A percentile compares a stretch with the other conserved stretches of the same genome.
Evolutionary conservation across 2,797 vertebrate species (phyloP).

Genomic region (Adelosebastes latens): DNA sequence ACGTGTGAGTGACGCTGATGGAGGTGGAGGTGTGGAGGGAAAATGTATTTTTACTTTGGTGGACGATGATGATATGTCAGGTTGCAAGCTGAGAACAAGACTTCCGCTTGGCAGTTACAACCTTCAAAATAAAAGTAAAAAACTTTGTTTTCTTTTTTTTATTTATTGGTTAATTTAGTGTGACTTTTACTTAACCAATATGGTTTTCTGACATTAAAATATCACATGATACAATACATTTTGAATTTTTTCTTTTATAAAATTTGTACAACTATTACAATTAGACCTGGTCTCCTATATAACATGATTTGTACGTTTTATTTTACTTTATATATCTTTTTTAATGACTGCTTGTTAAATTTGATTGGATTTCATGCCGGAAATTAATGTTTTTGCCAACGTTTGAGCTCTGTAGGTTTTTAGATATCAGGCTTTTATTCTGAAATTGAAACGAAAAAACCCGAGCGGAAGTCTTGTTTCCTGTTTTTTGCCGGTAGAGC

Average conservation of each 20-base stretch:
- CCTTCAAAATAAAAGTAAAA: slow-evolving; percentile 40
- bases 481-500: not conserved
- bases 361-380: not conserved
- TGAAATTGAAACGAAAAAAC: not conserved
- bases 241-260: too few relatives aligned
- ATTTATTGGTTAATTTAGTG: too few relatives aligned
- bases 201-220: not conserved
- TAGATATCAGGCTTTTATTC: slow-evolving; percentile 31
- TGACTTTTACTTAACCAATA: not conserved
- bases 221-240: not conserved
- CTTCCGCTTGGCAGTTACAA: not conserved
- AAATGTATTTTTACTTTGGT: slow-evolving; percentile 45
- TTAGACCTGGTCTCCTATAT: not conserved
- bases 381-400: not conserved
- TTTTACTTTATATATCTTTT: not conserved
- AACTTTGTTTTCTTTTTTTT: not conserved
- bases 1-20: slow-evolving; percentile 57
- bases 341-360: not conserved
- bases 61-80: not conserved
- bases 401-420: not conserved
- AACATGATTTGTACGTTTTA: not conserved
- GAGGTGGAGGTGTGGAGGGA: slow-evolving; percentile 45
- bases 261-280: not conserved
- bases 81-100: not conserved
- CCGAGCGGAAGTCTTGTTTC: slow-evolving; percentile 5